These are phyloP conservation scores for Pomacea maculata DNA, from an alignment of 1,140 invertebrate genomes.

Conservation along the genomic window DNA sequence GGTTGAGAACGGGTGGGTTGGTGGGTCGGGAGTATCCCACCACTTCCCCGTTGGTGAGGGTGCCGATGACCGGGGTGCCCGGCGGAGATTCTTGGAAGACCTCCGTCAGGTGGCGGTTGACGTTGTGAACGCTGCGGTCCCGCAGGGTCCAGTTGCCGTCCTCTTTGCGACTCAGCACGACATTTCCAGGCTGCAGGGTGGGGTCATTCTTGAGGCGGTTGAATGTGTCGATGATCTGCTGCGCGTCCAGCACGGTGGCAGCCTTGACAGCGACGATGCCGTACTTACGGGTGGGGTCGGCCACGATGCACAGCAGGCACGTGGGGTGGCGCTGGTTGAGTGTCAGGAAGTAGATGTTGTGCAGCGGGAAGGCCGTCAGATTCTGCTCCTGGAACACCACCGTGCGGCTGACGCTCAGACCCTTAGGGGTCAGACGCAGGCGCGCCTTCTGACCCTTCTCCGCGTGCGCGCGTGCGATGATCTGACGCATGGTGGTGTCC, in stretches of 20 bases:
- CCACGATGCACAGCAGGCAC: conserved; percentile 43
- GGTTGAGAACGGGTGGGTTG: conserved; percentile 15
- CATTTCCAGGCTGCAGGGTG: conserved; percentile 26
- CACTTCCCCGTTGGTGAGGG: not conserved
- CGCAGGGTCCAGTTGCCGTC: conserved; percentile 51
- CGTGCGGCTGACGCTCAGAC: conserved; percentile 30
- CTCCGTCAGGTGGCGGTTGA: conserved; percentile 34
- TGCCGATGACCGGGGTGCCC: not conserved
- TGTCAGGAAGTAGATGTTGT: conserved; percentile 36
- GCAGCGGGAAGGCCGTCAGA: conserved; percentile 22
- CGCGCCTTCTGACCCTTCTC: conserved; percentile 44
- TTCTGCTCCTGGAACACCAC: conserved; percentile 28
- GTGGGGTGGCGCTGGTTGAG: conserved; percentile 35
- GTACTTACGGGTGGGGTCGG: conserved; percentile 34
- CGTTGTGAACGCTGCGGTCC: conserved; percentile 28
- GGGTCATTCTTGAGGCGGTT: not conserved
- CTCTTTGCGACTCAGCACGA: conserved; percentile 35
- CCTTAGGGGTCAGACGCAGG: conserved; percentile 29
- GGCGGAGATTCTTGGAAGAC: conserved; percentile 25
- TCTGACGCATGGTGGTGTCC: conserved; percentile 38
- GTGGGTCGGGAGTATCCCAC: not conserved
- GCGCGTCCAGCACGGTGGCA: conserved; percentile 27
- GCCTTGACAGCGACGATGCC: conserved; percentile 41
- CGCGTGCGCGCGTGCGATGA: conserved; percentile 22
- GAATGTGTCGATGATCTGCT: conserved; percentile 14